Conservation (phyloP, 2,797 vertebrate genomes). For the Paedocypris micromegethes region DNA sequence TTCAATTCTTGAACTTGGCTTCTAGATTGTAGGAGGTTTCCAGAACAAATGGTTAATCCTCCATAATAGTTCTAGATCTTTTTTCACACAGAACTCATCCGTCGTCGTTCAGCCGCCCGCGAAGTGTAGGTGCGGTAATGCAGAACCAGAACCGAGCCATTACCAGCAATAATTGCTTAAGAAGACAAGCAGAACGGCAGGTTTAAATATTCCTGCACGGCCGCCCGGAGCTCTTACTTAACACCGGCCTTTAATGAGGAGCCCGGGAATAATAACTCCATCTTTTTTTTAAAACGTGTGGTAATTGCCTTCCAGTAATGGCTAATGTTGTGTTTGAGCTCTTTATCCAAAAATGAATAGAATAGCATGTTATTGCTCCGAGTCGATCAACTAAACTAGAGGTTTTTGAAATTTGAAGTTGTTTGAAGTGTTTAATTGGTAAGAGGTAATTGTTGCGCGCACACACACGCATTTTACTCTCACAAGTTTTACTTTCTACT, state of each 20-base stretch:
- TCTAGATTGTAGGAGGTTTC: neutral
- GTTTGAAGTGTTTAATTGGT: too few species aligned
- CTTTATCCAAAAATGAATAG: slow-evolving; percentile 18
- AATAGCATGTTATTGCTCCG: slow-evolving; percentile 2
- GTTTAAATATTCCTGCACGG: slow-evolving; percentile 43
- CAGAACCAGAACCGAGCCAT: slow-evolving; percentile 32
- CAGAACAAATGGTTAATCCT: slow-evolving; percentile 4
- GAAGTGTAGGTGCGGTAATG: slow-evolving; percentile 33
- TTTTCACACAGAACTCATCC: slow-evolving; percentile 19
- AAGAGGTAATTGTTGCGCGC: too few species aligned
- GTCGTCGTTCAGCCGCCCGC: slow-evolving; percentile 19
- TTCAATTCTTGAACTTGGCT: too few species aligned
- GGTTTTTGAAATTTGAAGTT: too few species aligned
- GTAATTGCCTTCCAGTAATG: slow-evolving; percentile 38
- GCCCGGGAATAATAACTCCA: slow-evolving; percentile 38
- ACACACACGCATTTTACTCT: too few species aligned
- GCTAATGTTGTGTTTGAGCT: slow-evolving; percentile 30
- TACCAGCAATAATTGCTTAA: slow-evolving; percentile 53
- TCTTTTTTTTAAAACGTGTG: slow-evolving; percentile 28
- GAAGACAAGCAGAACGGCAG: slow-evolving; percentile 38
- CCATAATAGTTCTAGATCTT: slow-evolving; percentile 3
- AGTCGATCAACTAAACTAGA: slow-evolving; percentile 4
- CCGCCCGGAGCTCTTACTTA: slow-evolving; percentile 45
- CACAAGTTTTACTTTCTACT: too few species aligned
- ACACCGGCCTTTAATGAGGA: slow-evolving; percentile 49